Conservation (phyloP, 2,888 invertebrate species). For the Clitarchus hookeri region DNA sequence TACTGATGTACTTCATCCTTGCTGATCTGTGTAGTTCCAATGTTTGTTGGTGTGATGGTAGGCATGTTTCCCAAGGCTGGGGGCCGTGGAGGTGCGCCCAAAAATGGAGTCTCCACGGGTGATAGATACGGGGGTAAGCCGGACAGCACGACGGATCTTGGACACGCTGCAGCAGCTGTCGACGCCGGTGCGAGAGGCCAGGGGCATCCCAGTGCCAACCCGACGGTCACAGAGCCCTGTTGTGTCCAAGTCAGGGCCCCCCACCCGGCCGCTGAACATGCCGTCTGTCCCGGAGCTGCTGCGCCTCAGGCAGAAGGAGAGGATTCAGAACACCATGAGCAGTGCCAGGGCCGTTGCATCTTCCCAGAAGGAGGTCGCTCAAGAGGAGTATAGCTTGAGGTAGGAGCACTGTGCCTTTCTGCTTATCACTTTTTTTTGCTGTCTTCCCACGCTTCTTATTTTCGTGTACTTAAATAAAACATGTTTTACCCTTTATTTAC, state of each 20-base stretch:
- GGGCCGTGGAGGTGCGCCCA: neutral
- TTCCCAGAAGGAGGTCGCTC: neutral
- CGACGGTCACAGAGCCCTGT: slow-evolving; percentile 40
- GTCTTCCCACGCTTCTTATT: too few relatives aligned
- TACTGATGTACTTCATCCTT: too few relatives aligned
- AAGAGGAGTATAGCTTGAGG: slow-evolving; percentile 51
- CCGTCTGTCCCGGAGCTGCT: slow-evolving; percentile 68
- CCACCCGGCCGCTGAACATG: slow-evolving; percentile 55
- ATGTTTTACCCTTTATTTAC: too few relatives aligned
- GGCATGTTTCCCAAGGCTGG: neutral
- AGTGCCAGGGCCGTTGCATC: slow-evolving; percentile 65
- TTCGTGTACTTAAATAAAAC: too few relatives aligned
- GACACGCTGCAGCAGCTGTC: slow-evolving; percentile 81
- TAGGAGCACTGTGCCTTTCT: slow-evolving; percentile 38
- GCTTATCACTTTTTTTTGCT: neutral
- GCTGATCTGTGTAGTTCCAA: too few relatives aligned
- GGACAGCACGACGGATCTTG: slow-evolving; percentile 77
- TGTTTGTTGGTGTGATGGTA: neutral
- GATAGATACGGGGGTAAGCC: slow-evolving; percentile 59
- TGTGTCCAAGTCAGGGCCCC: slow-evolving; percentile 39
- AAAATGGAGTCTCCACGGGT: neutral
- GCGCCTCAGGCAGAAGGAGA: slow-evolving; percentile 63
- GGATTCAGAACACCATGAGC: slow-evolving; percentile 64
- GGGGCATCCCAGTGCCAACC: slow-evolving; percentile 68
- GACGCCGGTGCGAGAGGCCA: slow-evolving; percentile 78